Evolutionary conservation across 2,888 invertebrate genomes (phyloP).

Genomic region (Philereme vetulata): DNA sequence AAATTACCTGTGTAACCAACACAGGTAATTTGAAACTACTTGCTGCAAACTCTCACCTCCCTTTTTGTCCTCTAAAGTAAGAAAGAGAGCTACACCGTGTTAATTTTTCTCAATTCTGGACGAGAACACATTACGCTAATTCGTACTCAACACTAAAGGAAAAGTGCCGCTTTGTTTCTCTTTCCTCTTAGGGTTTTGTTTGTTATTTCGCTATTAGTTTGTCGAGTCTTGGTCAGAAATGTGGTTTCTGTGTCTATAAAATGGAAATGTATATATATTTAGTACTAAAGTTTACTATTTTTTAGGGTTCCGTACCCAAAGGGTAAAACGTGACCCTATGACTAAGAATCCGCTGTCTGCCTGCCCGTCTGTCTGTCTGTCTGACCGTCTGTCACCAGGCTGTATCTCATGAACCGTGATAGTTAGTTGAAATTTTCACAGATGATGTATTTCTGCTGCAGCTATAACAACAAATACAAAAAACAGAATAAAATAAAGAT

Average conservation of each 20-base stretch:
- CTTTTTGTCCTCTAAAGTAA: conserved; percentile 20
- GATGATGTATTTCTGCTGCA: too few relatives aligned
- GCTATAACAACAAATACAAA: too few relatives aligned
- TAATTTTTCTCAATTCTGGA: conserved; percentile 58
- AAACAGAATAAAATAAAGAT: too few relatives aligned
- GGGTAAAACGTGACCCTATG: too few relatives aligned
- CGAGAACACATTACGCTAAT: conserved; percentile 62
- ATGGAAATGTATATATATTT: conserved; percentile 3
- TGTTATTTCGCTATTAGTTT: conserved; percentile 49
- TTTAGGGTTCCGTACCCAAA: too few relatives aligned
- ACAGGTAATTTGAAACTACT: too few relatives aligned
- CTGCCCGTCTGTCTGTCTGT: too few relatives aligned
- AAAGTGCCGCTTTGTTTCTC: conserved; percentile 42
- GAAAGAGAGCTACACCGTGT: conserved; percentile 12
- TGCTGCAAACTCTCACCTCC: conserved; percentile 8
- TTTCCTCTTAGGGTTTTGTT: conserved; percentile 44
- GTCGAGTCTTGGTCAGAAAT: conserved; percentile 36
- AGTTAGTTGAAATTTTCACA: too few relatives aligned
- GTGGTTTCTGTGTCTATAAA: conserved; percentile 25
- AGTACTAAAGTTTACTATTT: background rate
- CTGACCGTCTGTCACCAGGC: too few relatives aligned
- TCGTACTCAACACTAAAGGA: conserved; percentile 54
- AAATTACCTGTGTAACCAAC: too few relatives aligned
- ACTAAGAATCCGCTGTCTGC: too few relatives aligned
- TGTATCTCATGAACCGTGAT: too few relatives aligned